Evolutionary conservation across 2,113 vertebrate genomes (phyloP), one percentile per base, ranked within the genome.

Genomic region (Murina feae): DNA sequence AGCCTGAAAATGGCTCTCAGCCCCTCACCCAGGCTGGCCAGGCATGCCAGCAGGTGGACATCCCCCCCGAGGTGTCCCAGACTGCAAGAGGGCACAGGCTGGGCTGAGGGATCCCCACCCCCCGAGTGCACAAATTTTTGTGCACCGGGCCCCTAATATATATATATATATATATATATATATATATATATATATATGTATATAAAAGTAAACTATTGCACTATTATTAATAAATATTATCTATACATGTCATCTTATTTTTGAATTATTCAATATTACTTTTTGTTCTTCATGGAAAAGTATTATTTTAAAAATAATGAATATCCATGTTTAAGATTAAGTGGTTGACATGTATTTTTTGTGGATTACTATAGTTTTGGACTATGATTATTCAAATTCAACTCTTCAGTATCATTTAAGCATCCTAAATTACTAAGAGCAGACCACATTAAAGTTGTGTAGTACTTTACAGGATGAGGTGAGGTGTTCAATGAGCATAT

Each of bases 291-390:
- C 74, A 69, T 20, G 37, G 65, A 75, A 92, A 83, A n/a, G 37
- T 75, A 14, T 23, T 2, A 68, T 93, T 92, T 96, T 58, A 35
- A 47, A 94, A 87, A 72, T 82, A 89, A 89, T 60, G 32, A 87
- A 80, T 75, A 39, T 20, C 30, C 20, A 5, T 87, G 12, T 81
- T 82, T 92, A 87, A 76, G 32, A 76, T 68, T 68, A 88, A 86
- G 37, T 94, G 65, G 23, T 69, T 85, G 79, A 37, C 20, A 68
- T 51, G 69, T 68, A 37, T 66, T 75, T 95, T 94, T 84, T 85
- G 58, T 90, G 51, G 42, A 71, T 72, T 95, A 60, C 75, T 81
- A 63, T 39, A 55, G 21, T 25, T 84, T 92, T 92, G 53, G 37
- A 63, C 66, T 80, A 47, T 49, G 7, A 44, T 71, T 92, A 78